Evolutionary conservation across 2,888 invertebrate genomes (phyloP).

Genomic region (Teleiodes luculella): DNA sequence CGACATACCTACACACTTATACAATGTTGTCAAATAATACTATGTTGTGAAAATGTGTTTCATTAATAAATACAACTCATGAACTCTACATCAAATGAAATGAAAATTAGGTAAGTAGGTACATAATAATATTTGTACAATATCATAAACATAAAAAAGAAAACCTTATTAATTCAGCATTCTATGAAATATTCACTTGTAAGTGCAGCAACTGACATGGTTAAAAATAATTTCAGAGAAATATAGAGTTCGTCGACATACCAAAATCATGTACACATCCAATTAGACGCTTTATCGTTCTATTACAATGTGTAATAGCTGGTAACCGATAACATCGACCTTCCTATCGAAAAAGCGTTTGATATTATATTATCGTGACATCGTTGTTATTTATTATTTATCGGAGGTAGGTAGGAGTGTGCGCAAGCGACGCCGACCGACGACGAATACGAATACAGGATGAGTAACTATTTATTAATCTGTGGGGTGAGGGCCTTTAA

Average conservation of each 20-base stretch:
- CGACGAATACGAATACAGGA: not conserved
- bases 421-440: not conserved
- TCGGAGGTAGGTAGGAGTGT: slow-evolving; percentile 22
- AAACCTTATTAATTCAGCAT: too few relatives aligned
- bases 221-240: not conserved
- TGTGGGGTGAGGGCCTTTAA: too few relatives aligned
- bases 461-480: not conserved
- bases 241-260: slow-evolving; percentile 12
- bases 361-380: slow-evolving; percentile 60
- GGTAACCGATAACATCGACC: slow-evolving; percentile 70
- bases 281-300: slow-evolving; percentile 63
- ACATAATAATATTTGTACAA: too few relatives aligned
- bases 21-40: too few relatives aligned
- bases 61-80: too few relatives aligned
- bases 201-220: too few relatives aligned
- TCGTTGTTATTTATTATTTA: slow-evolving; percentile 56
- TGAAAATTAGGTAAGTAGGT: too few relatives aligned
- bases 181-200: too few relatives aligned
- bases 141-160: too few relatives aligned
- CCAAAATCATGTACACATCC: slow-evolving; percentile 32
- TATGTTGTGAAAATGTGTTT: too few relatives aligned
- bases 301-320: slow-evolving; percentile 68
- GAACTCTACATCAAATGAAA: too few relatives aligned
- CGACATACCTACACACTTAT: too few relatives aligned
- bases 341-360: slow-evolving; percentile 61